Percentiles rank a stretch among this genome's conserved stretches.
Evolutionary conservation across 2,797 vertebrate species (phyloP).

Genomic region (Cossypha polioptera): DNA sequence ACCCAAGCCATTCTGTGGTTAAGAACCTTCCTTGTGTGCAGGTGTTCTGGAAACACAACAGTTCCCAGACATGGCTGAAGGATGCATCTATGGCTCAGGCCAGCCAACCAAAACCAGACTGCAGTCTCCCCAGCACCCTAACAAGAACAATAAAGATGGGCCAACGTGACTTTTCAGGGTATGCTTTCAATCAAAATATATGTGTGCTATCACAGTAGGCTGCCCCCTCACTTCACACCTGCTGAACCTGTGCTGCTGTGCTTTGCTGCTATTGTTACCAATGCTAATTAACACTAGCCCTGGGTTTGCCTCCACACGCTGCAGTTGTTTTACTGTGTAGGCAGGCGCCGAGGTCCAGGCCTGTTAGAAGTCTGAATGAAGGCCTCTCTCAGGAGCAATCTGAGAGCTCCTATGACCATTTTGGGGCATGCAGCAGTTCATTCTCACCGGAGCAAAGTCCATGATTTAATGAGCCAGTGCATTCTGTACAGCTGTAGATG

Average conservation of each 20-base stretch:
- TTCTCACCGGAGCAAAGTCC: neutral
- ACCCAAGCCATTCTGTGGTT: neutral
- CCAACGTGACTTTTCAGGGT: fast-evolving
- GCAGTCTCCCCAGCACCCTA: fast-evolving
- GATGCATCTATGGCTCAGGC: neutral
- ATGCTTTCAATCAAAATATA: neutral
- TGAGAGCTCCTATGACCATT: neutral
- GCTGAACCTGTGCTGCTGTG: neutral
- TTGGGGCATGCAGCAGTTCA: neutral
- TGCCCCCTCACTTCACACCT: neutral
- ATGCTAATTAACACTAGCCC: neutral
- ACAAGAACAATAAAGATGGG: neutral
- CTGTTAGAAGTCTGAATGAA: neutral
- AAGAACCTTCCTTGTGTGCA: neutral
- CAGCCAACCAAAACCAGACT: neutral
- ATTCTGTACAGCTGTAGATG: neutral
- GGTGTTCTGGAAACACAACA: neutral
- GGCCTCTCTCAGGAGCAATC: neutral
- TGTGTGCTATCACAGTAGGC: neutral
- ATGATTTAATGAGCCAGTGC: neutral
- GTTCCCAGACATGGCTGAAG: neutral
- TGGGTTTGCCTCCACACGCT: neutral
- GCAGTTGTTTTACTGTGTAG: neutral
- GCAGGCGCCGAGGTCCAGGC: neutral
- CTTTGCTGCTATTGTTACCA: neutral